Conservation (phyloP, 2,797 vertebrate genomes). For the Macroramphosus scolopax region DNA sequence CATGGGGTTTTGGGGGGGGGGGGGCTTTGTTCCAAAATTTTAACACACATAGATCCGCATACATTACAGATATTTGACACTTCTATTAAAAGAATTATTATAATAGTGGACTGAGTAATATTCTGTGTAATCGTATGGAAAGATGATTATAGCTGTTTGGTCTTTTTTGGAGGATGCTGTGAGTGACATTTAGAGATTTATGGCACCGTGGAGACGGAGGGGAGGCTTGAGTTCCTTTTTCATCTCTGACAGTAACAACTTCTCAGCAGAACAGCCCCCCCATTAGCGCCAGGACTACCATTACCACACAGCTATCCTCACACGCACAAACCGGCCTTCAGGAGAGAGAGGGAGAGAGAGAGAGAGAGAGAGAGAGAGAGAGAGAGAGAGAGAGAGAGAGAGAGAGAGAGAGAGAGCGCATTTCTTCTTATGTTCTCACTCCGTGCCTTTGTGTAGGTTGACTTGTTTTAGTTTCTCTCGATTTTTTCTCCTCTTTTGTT, state of each 20-base stretch:
- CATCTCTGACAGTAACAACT: slow-evolving; percentile 57
- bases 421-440: slow-evolving; percentile 7
- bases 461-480: not conserved
- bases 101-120: not conserved
- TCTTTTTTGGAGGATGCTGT: slow-evolving; percentile 21
- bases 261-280: slow-evolving; percentile 36
- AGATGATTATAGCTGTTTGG: slow-evolving; percentile 7
- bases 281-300: slow-evolving; percentile 41
- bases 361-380: too few relatives aligned
- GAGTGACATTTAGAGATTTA: slow-evolving; percentile 41
- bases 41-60: slow-evolving; percentile 9
- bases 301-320: slow-evolving; percentile 33
- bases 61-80: slow-evolving; percentile 3
- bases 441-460: slow-evolving; percentile 2
- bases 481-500: slow-evolving; percentile 1
- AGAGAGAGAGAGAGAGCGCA: too few relatives aligned
- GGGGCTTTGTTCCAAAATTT: slow-evolving; percentile 16
- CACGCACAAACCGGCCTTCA: slow-evolving; percentile 35
- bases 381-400: too few relatives aligned
- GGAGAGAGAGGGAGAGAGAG: too few relatives aligned
- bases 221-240: slow-evolving; percentile 46
- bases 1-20: too few relatives aligned
- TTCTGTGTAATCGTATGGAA: slow-evolving; percentile 22
- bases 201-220: slow-evolving; percentile 16
- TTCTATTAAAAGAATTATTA: not conserved